Evolutionary conservation across 2,888 invertebrate genomes (phyloP), one percentile per base, ranked within the genome.

Genomic region (Melinaea marsaeus): DNA sequence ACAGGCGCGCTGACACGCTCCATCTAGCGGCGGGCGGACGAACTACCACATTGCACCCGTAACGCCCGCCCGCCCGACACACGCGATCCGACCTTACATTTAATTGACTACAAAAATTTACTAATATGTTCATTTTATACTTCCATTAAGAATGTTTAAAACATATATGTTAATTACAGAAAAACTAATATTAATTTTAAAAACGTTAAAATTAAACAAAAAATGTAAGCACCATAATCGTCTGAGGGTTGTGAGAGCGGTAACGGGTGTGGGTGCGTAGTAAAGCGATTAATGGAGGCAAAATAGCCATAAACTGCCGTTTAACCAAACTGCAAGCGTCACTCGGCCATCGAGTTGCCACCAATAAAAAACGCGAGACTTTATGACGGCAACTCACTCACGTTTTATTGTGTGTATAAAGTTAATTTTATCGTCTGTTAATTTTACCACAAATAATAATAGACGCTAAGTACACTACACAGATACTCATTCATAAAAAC

Each of bases 391-490:
- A 88, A 88, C 90, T 90, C 88, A 88, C 86, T 89, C 90, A 88
- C 90, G 88, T 90, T 90, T 90, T 90, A 90, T 90, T 90, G 90
- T 90, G 88, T 89, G 86, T 90, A 90, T 90, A 90, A 90, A 90
- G 88, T 89, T 89, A 90, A 90, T 90, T 90, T 90, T 90, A 90
- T 89, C 85, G 90, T 89, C 90, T 89, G 90, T 90, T 90, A 90
- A 90, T 90, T 90, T 88, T 84, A 86, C 90, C 90, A 89, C 90
- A 89, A 90, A 88, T 90, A 89, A 87, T 88, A 78, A 83, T 87
- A 88, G 85, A 80, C 82, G 83, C 81, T 85, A 85, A 70, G 70
- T 71, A 74, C 84, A 85, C 86, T 51, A n/a, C 9, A 32, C 32
- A 51, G 2, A 32, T 51, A 51, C n/a, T 13, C 32, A 51, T 51